Base-by-base conservation (phyloP, 92 coral and sea anemone genomes). In the Parazoanthus darwini region DNA sequence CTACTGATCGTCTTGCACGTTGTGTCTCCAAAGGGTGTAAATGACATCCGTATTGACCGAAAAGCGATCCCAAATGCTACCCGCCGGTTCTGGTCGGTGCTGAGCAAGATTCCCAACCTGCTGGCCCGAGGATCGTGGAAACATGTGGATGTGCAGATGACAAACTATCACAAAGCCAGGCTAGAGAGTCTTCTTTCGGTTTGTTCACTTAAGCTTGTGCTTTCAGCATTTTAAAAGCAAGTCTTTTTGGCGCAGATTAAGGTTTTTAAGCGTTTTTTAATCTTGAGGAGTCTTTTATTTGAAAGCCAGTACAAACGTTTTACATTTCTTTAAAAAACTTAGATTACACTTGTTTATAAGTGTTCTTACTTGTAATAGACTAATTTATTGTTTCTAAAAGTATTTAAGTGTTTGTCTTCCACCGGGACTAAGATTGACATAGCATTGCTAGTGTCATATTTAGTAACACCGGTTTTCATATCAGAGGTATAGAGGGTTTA, bases 1-100 rank as follows among this genome's bases (percentile, higher is more conserved):
- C 66, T 14, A 22, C 15, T 18, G 22, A 86, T 29, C 10, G 8
- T 43, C 50, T 3, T 44, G 6, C 16, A 15, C 29, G 23, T 42
- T 48, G 73, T 15, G 25, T 71, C 38, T 77, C 29, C 0, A 23
- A 73, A 97, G 99, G 99, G 96, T 16, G 94, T 97, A 70, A 91
- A 93, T 37, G 99, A 97, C 81, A 97, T 97, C 36, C 96, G 99
- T 42, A 91, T 94, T 78, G 99, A 97, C 59, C 59, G 59, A 54
- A 97, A 95, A 85, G 98, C 99, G 3, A 50, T 97, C 29, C 96
- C 99, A 37, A 97, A 97, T 68, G 99, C 99, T 35, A 80, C 96
- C 14, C 94, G 96, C 6, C 91, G 99, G 20, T 97, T 97, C 92
- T 97, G 99, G 99, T 93, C 94, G 38, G 91, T 94, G 4, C 89